These are phyloP conservation scores for Phymastichus coffea DNA, from an alignment of 1,140 invertebrate species.

Conservation along the genomic window DNA sequence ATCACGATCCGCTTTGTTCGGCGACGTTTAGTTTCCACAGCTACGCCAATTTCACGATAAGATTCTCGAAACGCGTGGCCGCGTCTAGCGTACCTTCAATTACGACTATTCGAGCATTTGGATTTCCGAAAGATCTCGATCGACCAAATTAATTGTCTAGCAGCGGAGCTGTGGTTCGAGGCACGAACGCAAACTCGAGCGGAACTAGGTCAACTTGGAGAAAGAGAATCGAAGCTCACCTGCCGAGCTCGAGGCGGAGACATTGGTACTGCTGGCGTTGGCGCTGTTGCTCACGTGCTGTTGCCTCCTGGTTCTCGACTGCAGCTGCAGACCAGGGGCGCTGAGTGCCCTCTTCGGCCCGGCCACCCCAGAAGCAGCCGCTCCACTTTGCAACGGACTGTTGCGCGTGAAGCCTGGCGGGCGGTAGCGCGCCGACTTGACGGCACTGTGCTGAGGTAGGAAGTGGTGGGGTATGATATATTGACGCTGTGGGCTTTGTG, in stretches of 20 bases:
- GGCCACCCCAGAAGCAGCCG: constrained; percentile 35
- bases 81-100: too few relatives aligned
- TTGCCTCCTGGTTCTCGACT: not conserved
- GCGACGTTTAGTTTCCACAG: too few relatives aligned
- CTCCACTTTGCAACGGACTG: constrained; percentile 47
- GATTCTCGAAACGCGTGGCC: too few relatives aligned
- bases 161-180: too few relatives aligned
- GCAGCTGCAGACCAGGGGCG: constrained; percentile 67
- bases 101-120: too few relatives aligned
- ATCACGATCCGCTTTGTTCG: too few relatives aligned
- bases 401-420: constrained; percentile 72
- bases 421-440: constrained; percentile 82
- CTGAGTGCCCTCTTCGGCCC: constrained; percentile 70
- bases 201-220: too few relatives aligned
- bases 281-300: not conserved
- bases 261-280: constrained; percentile 43
- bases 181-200: too few relatives aligned
- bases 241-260: constrained; percentile 22
- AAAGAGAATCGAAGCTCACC: not conserved
- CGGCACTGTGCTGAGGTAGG: constrained; percentile 60
- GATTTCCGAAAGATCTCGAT: too few relatives aligned
- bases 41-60: too few relatives aligned
- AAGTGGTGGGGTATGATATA: too few relatives aligned
- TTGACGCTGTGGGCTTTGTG: constrained; percentile 70
- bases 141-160: too few relatives aligned